Percentiles rank a stretch among this genome's conserved stretches.
These are phyloP conservation scores for Natator depressus DNA, from an alignment of 2,113 vertebrate genomes.

Conservation along the genomic window DNA sequence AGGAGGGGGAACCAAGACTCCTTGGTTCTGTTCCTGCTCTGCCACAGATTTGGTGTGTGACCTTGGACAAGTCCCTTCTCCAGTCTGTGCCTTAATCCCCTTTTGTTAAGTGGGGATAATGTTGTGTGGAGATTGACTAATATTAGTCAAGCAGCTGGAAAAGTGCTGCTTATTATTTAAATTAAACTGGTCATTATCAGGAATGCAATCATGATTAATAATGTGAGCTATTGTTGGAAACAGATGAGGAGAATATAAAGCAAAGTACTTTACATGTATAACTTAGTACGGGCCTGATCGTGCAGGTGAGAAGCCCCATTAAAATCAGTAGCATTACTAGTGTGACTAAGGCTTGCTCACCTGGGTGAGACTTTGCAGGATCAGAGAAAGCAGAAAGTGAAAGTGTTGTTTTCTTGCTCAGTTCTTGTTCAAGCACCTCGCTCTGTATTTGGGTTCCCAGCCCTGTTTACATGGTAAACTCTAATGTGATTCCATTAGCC, in stretches of 20 bases:
- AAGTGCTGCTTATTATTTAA: not conserved
- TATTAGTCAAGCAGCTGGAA: constrained; percentile 4
- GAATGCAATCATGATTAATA: too few relatives aligned
- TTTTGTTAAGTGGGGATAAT: not conserved
- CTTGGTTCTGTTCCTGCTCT: constrained; percentile 8
- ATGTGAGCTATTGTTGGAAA: not conserved
- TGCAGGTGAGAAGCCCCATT: not conserved
- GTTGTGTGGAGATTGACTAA: not conserved
- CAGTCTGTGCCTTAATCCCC: not conserved
- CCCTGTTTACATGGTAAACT: constrained; percentile 31
- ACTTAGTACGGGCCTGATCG: not conserved
- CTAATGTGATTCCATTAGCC: not conserved
- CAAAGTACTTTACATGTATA: not conserved
- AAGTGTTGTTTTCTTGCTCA: constrained; percentile 60
- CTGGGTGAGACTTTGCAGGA: constrained; percentile 27
- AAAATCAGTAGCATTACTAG: not conserved
- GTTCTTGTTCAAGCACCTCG: constrained; percentile 27
- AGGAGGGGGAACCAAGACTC: constrained; percentile 7
- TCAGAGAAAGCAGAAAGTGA: constrained; percentile 43
- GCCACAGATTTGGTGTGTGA: not conserved
- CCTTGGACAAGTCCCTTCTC: not conserved
- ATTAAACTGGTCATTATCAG: not conserved
- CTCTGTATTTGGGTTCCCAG: constrained; percentile 30
- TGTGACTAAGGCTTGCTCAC: constrained; percentile 64
- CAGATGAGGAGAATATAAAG: not conserved